Base-by-base conservation (phyloP, 2,888 invertebrate genomes). In the Merodon equestris region DNA sequence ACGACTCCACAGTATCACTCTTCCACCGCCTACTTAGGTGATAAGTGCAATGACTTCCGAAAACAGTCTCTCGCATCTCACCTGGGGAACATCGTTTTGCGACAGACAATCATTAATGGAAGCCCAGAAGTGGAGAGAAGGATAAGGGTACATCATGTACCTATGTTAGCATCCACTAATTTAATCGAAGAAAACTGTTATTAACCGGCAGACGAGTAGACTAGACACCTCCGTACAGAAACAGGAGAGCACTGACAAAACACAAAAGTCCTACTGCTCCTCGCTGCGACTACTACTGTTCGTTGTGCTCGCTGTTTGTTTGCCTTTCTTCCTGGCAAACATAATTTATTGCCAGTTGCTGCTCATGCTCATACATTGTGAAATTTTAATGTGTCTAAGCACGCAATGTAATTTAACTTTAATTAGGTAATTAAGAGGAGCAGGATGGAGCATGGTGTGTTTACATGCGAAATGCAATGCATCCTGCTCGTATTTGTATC, bases 361-460 rank as follows among this genome's bases (percentile, higher is more conserved):
- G 63, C 74, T 79, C 79, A 68, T 68, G 79, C 74, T 79, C 74
- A 74, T 81, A 77, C 81, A 81, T 82, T 82, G 81, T 81, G 77
- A 84, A 85, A 86, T 84, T 86, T 87, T 87, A 88, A 87, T 88
- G 87, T 88, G 88, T 88, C 88, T 88, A 88, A 87, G 88, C 88
- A 88, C 88, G 88, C 88, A 88, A 86, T 86, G 87, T 88, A 88
- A 88, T 88, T 88, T 87, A 84, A 86, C 86, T 88, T 88, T 88
- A 88, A 88, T 88, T 88, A 87, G 87, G 85, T 87, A 88, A 88
- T 88, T 87, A 87, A 86, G 87, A 86, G 86, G 85, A 86, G 85
- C 85, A 86, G 87, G 82, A 84, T 82, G 67, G 68, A 60, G 67
- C 47, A 66, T 67, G 42, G 58, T 56, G 7, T 73, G 68, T 63